Conservation (phyloP, 2,888 invertebrate species). For the Vanessa cardui region DNA sequence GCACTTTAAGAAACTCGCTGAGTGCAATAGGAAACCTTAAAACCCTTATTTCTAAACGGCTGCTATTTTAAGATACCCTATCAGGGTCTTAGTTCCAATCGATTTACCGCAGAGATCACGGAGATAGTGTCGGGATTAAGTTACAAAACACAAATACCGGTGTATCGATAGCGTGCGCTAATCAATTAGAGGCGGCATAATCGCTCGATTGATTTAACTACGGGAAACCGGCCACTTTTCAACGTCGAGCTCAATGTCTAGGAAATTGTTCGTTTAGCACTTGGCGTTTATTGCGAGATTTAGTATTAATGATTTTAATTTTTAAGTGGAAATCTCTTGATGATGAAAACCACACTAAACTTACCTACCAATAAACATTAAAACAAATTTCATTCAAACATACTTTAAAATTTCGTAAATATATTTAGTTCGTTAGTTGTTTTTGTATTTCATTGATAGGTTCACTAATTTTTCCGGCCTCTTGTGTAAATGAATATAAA, state of each 20-base stretch:
- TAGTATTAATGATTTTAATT: slow-evolving; percentile 14
- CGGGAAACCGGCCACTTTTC: slow-evolving; percentile 57
- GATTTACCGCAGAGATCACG: slow-evolving; percentile 19
- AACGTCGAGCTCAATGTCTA: slow-evolving; percentile 53
- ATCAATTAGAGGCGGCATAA: slow-evolving; percentile 55
- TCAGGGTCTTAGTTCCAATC: slow-evolving; percentile 18
- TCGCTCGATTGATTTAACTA: slow-evolving; percentile 59
- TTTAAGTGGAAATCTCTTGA: slow-evolving; percentile 9
- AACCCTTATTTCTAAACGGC: slow-evolving; percentile 13
- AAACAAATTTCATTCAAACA: not conserved
- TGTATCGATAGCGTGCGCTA: slow-evolving; percentile 45
- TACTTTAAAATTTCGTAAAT: not conserved
- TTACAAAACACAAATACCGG: slow-evolving; percentile 37
- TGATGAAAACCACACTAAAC: not conserved
- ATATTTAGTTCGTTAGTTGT: too few relatives aligned
- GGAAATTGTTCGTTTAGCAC: slow-evolving; percentile 46
- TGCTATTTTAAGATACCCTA: slow-evolving; percentile 5
- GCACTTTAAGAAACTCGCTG: slow-evolving; percentile 3
- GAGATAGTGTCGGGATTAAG: slow-evolving; percentile 36
- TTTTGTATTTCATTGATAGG: not conserved
- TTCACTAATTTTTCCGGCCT: not conserved
- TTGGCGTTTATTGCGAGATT: slow-evolving; percentile 19
- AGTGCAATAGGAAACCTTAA: slow-evolving; percentile 5
- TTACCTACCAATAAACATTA: not conserved
- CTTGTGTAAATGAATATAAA: not conserved